Conservation (phyloP, 2,797 vertebrate species). For the Malacoctenus gilli region DNA sequence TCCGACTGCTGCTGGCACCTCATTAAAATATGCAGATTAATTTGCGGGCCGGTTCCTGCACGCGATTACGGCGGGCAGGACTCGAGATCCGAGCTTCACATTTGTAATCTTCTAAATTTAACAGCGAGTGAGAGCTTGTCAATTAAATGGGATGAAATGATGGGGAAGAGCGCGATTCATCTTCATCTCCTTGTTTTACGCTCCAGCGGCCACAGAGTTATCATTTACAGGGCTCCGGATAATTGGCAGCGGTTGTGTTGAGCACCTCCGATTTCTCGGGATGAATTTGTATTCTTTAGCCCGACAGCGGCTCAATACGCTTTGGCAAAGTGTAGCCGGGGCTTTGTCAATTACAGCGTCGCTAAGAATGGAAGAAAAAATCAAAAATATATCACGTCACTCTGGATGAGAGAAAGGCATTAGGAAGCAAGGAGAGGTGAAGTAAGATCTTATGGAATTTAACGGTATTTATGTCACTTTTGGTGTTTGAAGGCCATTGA, state of each 20-base stretch:
- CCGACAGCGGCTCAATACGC: conserved; percentile 75
- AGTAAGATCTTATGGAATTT: conserved; percentile 77
- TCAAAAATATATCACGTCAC: conserved; percentile 76
- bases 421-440: conserved; percentile 69
- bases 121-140: conserved; percentile 93
- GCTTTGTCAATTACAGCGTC: conserved; percentile 81
- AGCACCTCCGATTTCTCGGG: conserved; percentile 83
- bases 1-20: conserved; percentile 84
- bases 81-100: conserved; percentile 90
- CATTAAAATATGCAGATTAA: conserved; percentile 97
- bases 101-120: conserved; percentile 98
- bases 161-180: conserved; percentile 92
- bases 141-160: conserved; percentile 98
- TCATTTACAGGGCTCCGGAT: conserved; percentile 91
- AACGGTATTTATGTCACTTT: conserved; percentile 79
- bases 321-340: conserved; percentile 72
- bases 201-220: conserved; percentile 89
- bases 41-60: conserved; percentile 88
- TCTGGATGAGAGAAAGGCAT: conserved; percentile 75
- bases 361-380: conserved; percentile 10
- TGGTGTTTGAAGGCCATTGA: conserved; percentile 75
- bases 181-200: conserved; percentile 99
- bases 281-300: conserved; percentile 85
- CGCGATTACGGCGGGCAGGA: conserved; percentile 87
- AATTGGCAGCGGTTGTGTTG: conserved; percentile 92